Evolutionary conservation across 1,140 invertebrate species (phyloP), one percentile per base, ranked within the genome.

Genomic region (Mactra quadrangularis): DNA sequence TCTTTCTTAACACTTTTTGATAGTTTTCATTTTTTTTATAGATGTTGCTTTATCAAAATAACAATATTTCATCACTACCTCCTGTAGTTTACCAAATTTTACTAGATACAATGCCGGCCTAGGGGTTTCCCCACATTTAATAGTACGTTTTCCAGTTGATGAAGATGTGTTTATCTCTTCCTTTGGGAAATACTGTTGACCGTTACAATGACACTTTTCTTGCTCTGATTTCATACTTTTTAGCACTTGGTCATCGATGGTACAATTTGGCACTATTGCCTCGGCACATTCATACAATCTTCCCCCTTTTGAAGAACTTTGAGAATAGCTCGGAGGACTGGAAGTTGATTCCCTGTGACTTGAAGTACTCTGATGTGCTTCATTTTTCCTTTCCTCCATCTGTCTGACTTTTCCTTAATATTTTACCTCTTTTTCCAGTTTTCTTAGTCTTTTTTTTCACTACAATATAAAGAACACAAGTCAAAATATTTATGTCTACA

Each of bases 1-100:
- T 68, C 62, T 68, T 68, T 68, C 62, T 68, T 68, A 68, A 55
- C 53, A 71, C 66, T 53, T 71, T 71, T 71, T 71, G 66, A 71
- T 52, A 71, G 27, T 71, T 71, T 71, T 71, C 66, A 71, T 27
- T 22, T 71, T 71, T 50, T 71, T 71, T 6, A 71, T 71, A 71
- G 52, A 71, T 71, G 47, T 71, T 17, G 15, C 66, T 52, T 45
- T 71, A 45, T 71, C 47, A 53, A 71, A 71, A 52, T 50, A 29
- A 53, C 66, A 71, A 53, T 71, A 71, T 27, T 71, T 71, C 25
- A 71, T 50, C 66, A 71, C 66, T 52, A 45, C 66, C 66, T 50
- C 47, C 47, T 71, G 41, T 9, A 71, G 47, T 31, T 71, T 71
- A 52, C 47, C 66, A 68, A 68, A 68, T 41, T 4, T 68, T 68